Conservation (phyloP, 2,888 invertebrate species). For the Globia sparganii region DNA sequence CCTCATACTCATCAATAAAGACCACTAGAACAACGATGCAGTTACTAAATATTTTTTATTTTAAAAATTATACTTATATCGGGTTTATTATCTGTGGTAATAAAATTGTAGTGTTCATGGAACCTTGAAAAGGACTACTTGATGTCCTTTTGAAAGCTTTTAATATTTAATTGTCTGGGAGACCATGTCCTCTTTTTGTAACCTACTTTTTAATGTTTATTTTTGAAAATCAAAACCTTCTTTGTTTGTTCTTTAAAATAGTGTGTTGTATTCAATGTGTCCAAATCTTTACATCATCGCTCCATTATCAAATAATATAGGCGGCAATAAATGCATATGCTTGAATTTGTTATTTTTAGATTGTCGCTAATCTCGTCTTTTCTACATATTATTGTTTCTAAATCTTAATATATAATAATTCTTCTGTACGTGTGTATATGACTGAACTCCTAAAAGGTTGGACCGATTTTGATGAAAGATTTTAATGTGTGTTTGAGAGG, state of each 20-base stretch:
- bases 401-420: no score
- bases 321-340: not conserved
- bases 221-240: not conserved
- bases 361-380: not conserved
- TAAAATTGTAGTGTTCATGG: not conserved
- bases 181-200: slow-evolving; percentile 31
- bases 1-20: no score
- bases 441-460: no score
- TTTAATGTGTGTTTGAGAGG: no score
- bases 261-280: not conserved
- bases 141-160: slow-evolving; percentile 27
- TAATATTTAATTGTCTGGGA: slow-evolving; percentile 9
- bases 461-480: no score
- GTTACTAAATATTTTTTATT: no score
- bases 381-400: no score
- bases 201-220: not conserved
- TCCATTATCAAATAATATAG: no score
- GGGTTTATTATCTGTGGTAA: not conserved
- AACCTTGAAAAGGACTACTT: slow-evolving; percentile 17
- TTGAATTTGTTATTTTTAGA: not conserved
- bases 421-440: no score
- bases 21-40: no score
- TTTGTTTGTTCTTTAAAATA: not conserved
- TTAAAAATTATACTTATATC: no score
- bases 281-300: not conserved